Evolutionary conservation across 2,888 invertebrate genomes (phyloP).

Genomic region (Prenolepis imparis): DNA sequence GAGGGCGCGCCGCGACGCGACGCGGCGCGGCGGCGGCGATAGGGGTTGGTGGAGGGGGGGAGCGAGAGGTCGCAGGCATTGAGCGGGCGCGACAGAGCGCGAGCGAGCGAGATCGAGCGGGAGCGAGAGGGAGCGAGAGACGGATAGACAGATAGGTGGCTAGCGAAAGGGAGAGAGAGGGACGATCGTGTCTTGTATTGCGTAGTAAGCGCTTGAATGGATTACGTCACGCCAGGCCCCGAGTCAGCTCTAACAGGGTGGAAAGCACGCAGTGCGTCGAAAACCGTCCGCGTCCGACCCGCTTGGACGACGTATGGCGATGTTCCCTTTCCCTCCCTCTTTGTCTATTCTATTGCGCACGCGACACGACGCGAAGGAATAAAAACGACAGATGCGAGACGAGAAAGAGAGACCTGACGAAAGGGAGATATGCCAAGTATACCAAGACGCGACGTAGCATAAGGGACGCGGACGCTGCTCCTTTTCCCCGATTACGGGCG

Average conservation of each 20-base stretch:
- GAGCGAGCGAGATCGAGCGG: neutral
- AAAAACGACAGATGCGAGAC: neutral
- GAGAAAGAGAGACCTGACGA: neutral
- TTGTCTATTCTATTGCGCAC: conserved; percentile 12
- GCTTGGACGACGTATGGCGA: neutral
- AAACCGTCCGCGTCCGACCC: neutral
- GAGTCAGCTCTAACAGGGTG: conserved; percentile 70
- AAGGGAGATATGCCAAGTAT: no score
- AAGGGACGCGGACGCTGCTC: conserved; percentile 11
- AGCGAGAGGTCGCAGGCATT: conserved; percentile 42
- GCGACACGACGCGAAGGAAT: neutral
- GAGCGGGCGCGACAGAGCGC: conserved; percentile 47
- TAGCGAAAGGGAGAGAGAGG: conserved; percentile 45
- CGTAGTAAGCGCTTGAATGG: conserved; percentile 83
- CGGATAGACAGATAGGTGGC: conserved; percentile 10
- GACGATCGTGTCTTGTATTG: conserved; percentile 77
- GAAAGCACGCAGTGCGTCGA: conserved; percentile 51
- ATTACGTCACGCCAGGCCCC: conserved; percentile 80
- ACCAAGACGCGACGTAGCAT: neutral
- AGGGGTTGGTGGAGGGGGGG: conserved; percentile 23
- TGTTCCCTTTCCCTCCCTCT: neutral
- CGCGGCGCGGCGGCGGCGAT: conserved; percentile 17
- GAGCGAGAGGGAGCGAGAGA: neutral
- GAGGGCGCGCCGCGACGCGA: conserved; percentile 46
- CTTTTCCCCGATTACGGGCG: conserved; percentile 24